Conservation (phyloP, 2,888 invertebrate genomes). For the Trissonchulus latispiculum region DNA sequence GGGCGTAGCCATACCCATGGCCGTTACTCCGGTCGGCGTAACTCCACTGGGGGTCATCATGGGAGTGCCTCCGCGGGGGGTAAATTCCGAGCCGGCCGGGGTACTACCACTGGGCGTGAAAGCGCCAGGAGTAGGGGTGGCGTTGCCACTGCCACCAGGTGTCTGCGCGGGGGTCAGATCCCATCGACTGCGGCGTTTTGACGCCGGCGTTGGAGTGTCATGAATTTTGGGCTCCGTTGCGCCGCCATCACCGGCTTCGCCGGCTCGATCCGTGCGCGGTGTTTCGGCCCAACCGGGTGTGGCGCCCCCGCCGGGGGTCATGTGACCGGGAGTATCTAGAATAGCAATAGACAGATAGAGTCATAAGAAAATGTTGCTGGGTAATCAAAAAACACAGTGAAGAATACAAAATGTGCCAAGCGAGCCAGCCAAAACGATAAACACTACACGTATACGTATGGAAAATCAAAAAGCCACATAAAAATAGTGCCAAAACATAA, state of each 20-base stretch:
- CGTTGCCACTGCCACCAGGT: constrained; percentile 25
- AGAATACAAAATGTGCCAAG: no score
- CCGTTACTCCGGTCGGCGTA: constrained; percentile 60
- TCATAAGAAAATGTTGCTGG: no score
- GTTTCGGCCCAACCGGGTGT: constrained; percentile 94
- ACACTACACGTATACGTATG: no score
- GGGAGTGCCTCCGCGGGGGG: constrained; percentile 44
- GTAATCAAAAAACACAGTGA: no score
- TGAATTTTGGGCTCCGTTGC: constrained; percentile 9
- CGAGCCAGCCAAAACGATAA: no score
- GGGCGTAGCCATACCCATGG: constrained; percentile 97
- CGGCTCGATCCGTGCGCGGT: constrained; percentile 78
- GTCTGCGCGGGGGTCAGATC: constrained; percentile 76
- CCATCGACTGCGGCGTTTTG: constrained; percentile 92
- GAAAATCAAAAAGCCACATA: no score
- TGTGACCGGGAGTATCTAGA: constrained; percentile 89
- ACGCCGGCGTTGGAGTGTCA: constrained; percentile 77
- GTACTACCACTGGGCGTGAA: constrained; percentile 44
- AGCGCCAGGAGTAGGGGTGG: constrained; percentile 56
- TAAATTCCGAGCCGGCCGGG: constrained; percentile 27
- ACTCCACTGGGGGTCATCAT: constrained; percentile 48
- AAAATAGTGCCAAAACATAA: no score
- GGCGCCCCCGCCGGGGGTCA: constrained; percentile 51
- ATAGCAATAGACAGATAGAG: no score
- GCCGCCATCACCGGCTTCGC: constrained; percentile 39